These are phyloP conservation scores for Neodon shergylaensis DNA, from an alignment of 2,113 vertebrate genomes.

Conservation along the genomic window DNA sequence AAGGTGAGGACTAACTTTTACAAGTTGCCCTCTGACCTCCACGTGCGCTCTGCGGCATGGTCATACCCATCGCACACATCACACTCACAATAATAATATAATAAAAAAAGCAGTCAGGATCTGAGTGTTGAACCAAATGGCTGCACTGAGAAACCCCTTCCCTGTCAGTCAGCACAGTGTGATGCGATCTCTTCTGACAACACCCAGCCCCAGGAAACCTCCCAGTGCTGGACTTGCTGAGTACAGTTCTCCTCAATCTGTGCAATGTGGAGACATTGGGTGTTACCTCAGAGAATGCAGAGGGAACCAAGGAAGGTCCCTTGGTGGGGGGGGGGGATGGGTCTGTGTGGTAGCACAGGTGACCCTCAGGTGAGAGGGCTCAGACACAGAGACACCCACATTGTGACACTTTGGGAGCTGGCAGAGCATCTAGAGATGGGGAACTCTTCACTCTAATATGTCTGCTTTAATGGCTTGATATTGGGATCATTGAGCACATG, in stretches of 20 bases:
- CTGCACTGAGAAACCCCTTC: background rate
- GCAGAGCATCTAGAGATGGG: background rate
- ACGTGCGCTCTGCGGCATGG: too few species aligned
- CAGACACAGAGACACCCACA: background rate
- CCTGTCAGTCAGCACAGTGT: fast-evolving
- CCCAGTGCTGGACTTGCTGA: background rate
- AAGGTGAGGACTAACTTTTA: too few species aligned
- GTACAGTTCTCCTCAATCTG: background rate
- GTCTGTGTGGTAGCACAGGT: fast-evolving
- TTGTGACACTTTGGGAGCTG: background rate
- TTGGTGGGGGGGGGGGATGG: background rate
- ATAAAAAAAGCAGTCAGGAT: background rate
- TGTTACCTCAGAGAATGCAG: background rate
- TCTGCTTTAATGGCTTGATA: background rate
- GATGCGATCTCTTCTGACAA: fast-evolving
- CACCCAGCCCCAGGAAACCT: background rate
- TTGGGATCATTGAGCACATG: background rate
- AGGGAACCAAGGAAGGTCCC: background rate
- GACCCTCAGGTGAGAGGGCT: background rate
- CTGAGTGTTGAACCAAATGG: background rate
- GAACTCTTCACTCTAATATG: background rate
- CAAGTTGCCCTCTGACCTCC: background rate
- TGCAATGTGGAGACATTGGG: background rate
- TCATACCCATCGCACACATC: background rate
- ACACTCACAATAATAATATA: background rate